Evolutionary conservation across 1,140 invertebrate species (phyloP).

Genomic region (Platorchestia sp.): DNA sequence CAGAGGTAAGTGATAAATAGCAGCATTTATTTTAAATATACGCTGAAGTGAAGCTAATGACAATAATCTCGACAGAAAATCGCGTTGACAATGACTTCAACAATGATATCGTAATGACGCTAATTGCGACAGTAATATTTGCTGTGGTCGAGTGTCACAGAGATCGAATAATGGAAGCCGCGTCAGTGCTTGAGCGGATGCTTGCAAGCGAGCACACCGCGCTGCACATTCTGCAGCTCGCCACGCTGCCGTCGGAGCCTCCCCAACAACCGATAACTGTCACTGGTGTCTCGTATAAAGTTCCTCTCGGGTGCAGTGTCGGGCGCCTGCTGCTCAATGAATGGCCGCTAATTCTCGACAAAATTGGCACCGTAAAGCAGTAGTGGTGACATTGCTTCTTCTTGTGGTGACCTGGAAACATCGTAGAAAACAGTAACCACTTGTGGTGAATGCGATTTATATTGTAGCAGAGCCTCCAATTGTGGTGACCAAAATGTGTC

Average conservation of each 20-base stretch:
- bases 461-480: not conserved
- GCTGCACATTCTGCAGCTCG: not conserved
- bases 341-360: constrained; percentile 18
- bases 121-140: not conserved
- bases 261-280: constrained; percentile 13
- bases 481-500: not conserved
- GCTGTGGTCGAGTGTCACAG: not conserved
- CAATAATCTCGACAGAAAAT: not conserved
- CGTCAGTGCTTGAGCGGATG: not conserved
- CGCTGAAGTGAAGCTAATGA: not conserved
- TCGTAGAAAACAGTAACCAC: not conserved
- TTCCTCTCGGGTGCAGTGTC: not conserved
- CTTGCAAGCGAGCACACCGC: not conserved
- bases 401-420: not conserved
- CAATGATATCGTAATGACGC: not conserved
- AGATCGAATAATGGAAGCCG: not conserved
- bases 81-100: not conserved
- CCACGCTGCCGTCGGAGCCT: not conserved
- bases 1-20: not conserved
- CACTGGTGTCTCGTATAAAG: not conserved
- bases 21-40: not conserved
- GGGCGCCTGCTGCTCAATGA: not conserved
- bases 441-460: not conserved
- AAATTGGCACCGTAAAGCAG: constrained; percentile 25
- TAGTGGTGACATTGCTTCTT: not conserved